Base-by-base conservation (phyloP, 2,113 vertebrate genomes). In the Hippoglossus stenolepis region DNA sequence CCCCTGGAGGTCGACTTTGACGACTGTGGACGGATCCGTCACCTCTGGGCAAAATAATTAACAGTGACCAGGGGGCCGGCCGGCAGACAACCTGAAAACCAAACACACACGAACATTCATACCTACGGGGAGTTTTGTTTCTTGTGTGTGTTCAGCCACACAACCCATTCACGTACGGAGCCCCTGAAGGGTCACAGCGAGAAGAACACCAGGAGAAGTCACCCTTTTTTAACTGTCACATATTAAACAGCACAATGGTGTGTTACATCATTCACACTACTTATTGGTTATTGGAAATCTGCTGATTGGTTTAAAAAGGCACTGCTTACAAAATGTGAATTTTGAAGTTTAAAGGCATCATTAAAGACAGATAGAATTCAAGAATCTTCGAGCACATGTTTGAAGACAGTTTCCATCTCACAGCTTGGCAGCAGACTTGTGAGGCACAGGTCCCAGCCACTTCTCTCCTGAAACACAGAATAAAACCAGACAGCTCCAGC, bases 401-500 rank as follows among this genome's bases (percentile, higher is more conserved):
- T 58, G 21, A 82, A 53, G 73, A 64, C 67, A 49, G 28, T 5
- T 69, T 61, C 60, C 21, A 61, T 59, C 57, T 94, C 85, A 95
- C 56, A 94, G 76, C 77, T 91, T 93, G 56, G 92, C 75, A 57
- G 82, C 21, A 26, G 68, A 24, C 23, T 80, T 78, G 31, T 28
- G 10, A 3, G 94, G 94, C 18, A 84, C 82, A 73, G 94, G 94
- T 65, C 94, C 94, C 2, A 92, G 58, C 94, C 94, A 95, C 81
- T 91, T 92, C 73, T 95, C 94, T 57, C 94, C 94, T 95, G 77
- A 54, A 93, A 92, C 65, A 92, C 67, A 89, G 24, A 83, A 62
- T 61, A 57, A 77, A 65, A 64, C 43, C 20, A 54, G 24, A n/a
- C 10, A 43, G 12, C 40, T 12, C 40, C 12, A 43, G 15, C 6